phyloP scores from a whole-genome alignment of 2,888 invertebrate genomes.

The Chymomyza fuscimana region DNA sequence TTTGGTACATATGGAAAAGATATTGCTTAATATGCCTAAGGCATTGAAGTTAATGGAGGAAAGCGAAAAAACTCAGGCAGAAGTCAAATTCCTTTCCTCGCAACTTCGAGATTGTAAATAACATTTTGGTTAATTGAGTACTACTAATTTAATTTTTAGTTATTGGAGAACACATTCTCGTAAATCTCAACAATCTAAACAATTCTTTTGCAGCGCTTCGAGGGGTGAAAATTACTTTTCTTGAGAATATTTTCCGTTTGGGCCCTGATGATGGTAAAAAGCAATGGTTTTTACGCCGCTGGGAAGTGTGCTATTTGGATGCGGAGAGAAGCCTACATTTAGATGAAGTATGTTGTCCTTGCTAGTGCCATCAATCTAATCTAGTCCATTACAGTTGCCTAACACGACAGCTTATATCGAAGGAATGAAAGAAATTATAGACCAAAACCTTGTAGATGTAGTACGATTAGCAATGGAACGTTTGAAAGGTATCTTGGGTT shows the following conservation, averaged over 20 bases:
- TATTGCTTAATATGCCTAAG: conserved; percentile 85
- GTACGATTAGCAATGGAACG: neutral
- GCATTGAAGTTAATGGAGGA: conserved; percentile 84
- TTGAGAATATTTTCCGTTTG: conserved; percentile 79
- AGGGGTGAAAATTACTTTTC: conserved; percentile 85
- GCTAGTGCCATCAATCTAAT: too few species aligned
- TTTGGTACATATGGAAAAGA: conserved; percentile 86
- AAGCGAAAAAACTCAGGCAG: conserved; percentile 81
- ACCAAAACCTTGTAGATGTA: neutral
- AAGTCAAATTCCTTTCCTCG: conserved; percentile 86
- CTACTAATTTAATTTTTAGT: conserved; percentile 33
- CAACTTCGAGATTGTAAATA: conserved; percentile 86
- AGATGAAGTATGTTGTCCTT: neutral
- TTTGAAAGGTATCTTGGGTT: too few species aligned
- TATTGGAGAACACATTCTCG: too few species aligned
- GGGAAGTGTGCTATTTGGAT: conserved; percentile 86
- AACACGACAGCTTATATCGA: conserved; percentile 18
- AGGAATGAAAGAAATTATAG: conserved; percentile 13
- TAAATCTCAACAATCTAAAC: neutral
- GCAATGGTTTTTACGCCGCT: conserved; percentile 81
- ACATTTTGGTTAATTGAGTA: too few species aligned
- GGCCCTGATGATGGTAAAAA: too few species aligned
- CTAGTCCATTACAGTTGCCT: conserved; percentile 33
- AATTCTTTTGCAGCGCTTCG: conserved; percentile 81
- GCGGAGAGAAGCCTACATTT: conserved; percentile 53